phyloP scores from a whole-genome alignment of 2,797 vertebrate species.

The Poeciliopsis gracilis region DNA sequence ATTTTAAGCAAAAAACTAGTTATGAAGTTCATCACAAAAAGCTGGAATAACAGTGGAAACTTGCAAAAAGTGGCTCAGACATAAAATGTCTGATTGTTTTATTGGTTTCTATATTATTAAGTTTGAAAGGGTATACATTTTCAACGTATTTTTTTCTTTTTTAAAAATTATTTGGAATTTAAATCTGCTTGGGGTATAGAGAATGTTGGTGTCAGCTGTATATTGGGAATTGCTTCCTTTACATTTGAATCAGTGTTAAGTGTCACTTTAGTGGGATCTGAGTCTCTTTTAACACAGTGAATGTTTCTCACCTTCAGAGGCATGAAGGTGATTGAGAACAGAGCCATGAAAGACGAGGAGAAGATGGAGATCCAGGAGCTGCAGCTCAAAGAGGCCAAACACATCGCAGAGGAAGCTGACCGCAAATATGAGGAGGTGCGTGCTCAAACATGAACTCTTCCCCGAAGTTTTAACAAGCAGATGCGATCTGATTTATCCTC shows the following conservation, averaged over 20 bases:
- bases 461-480: background rate
- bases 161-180: background rate
- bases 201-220: background rate
- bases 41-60: background rate
- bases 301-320: conserved; percentile 79
- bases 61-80: background rate
- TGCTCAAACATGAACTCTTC: background rate
- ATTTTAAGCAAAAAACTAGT: background rate
- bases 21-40: background rate
- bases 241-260: background rate
- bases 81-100: background rate
- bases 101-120: background rate
- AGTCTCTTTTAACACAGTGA: background rate
- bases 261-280: background rate
- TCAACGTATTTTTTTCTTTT: background rate
- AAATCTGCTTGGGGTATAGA: background rate
- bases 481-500: background rate
- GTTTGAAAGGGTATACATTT: background rate
- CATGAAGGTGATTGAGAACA: conserved; percentile 98
- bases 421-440: conserved; percentile 96
- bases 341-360: conserved; percentile 97
- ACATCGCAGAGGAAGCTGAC: conserved; percentile 95
- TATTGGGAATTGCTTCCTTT: background rate
- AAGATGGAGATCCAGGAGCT: conserved; percentile 98
- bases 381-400: conserved; percentile 97